A percentile compares a stretch with the other conserved stretches of the same genome.
phyloP scores from a whole-genome alignment of 2,888 invertebrate genomes.

The Agrochola litura region DNA sequence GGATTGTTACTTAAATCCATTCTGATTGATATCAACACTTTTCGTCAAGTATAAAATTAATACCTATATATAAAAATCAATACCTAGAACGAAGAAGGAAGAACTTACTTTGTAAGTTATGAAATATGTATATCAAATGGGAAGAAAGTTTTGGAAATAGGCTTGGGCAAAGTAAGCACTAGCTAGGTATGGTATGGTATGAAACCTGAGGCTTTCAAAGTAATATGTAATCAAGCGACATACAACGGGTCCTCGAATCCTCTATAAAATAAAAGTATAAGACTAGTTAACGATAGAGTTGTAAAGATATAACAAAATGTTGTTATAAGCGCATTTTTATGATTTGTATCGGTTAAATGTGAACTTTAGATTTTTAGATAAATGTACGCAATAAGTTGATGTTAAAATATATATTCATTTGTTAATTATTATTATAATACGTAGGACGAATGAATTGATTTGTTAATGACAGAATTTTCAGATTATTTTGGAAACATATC shows the following conservation, averaged over 20 bases:
- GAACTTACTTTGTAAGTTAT: background rate
- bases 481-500: constrained; percentile 50
- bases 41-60: background rate
- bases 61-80: constrained; percentile 3
- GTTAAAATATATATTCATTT: constrained; percentile 54
- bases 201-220: background rate
- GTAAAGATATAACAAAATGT: constrained; percentile 58
- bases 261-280: constrained; percentile 55
- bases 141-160: background rate
- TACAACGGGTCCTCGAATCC: constrained; percentile 37
- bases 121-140: background rate
- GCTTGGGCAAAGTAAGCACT: background rate
- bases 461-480: constrained; percentile 17
- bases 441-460: constrained; percentile 22
- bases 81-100: background rate
- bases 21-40: background rate
- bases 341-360: constrained; percentile 57
- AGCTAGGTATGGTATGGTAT: background rate
- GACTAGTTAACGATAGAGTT: constrained; percentile 63
- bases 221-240: constrained; percentile 13
- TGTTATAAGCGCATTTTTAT: constrained; percentile 60
- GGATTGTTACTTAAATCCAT: background rate
- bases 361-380: constrained; percentile 49
- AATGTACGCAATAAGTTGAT: constrained; percentile 61
- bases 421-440: constrained; percentile 43